Percentiles rank a stretch among this genome's conserved stretches.
Conservation (phyloP, 35 echinoderm and acorn worm species). For the Anneissia japonica region DNA sequence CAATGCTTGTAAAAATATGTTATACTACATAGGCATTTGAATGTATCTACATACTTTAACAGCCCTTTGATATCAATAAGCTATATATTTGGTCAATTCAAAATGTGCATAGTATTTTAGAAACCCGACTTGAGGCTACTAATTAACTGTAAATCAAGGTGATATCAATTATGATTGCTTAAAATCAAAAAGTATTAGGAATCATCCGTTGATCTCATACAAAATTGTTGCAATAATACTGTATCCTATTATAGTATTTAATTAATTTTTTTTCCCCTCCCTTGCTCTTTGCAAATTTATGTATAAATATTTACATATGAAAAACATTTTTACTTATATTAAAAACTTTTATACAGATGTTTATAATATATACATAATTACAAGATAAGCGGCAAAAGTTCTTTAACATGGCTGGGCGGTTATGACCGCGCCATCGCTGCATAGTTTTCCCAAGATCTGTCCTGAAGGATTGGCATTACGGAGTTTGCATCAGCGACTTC, state of each 20-base stretch:
- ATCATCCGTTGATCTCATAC: background rate
- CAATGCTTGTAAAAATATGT: no score
- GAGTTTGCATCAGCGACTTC: conserved; percentile 33
- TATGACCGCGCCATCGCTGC: conserved; percentile 46
- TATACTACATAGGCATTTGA: no score
- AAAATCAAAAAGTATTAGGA: background rate
- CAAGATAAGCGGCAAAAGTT: background rate
- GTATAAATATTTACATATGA: background rate
- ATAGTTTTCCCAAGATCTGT: conserved; percentile 77
- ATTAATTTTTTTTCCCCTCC: background rate
- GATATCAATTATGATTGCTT: background rate
- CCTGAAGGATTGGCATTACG: conserved; percentile 33
- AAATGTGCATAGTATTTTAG: no score
- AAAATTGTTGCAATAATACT: background rate
- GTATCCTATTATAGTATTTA: background rate
- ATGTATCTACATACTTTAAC: no score
- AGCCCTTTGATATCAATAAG: no score
- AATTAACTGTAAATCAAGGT: background rate
- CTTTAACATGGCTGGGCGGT: background rate
- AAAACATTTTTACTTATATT: background rate
- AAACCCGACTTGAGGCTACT: no score
- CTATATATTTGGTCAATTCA: no score
- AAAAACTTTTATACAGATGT: background rate
- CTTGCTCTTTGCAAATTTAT: background rate
- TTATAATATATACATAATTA: background rate